phyloP scores from a whole-genome alignment of 2,888 invertebrate genomes.

The Smittia aterrima region DNA sequence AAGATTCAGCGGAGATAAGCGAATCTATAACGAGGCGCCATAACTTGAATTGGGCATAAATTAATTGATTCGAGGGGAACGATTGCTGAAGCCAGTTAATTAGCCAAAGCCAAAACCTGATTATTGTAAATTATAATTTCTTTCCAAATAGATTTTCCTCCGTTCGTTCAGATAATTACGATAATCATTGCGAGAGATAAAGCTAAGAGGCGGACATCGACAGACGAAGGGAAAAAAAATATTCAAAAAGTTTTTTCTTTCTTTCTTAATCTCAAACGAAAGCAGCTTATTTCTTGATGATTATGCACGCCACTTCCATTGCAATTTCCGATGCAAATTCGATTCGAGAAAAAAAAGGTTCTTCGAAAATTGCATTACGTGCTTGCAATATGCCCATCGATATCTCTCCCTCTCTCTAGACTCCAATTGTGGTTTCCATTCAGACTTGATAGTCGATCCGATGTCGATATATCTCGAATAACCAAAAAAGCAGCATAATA shows the following conservation, averaged over 20 bases:
- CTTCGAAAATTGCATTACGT: not conserved
- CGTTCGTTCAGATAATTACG: too few species aligned
- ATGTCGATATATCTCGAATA: not conserved
- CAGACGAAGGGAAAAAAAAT: not conserved
- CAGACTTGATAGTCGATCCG: not conserved
- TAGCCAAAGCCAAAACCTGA: too few species aligned
- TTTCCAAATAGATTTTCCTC: too few species aligned
- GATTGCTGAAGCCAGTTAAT: too few species aligned
- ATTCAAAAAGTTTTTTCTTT: not conserved
- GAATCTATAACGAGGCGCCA: too few species aligned
- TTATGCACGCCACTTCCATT: conserved; percentile 29
- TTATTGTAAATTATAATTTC: too few species aligned
- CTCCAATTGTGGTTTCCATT: not conserved
- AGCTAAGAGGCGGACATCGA: not conserved
- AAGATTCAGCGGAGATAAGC: too few species aligned
- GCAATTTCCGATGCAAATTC: conserved; percentile 29
- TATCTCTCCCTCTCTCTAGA: not conserved
- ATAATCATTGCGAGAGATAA: too few species aligned
- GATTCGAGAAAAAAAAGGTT: not conserved
- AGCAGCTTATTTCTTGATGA: not conserved
- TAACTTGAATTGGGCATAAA: too few species aligned
- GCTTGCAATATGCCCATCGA: not conserved
- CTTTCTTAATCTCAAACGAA: not conserved
- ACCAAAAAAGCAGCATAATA: not conserved
- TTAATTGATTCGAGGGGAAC: too few species aligned